These are phyloP conservation scores for Phania funesta DNA, from an alignment of 2,888 invertebrate genomes.

Conservation along the genomic window DNA sequence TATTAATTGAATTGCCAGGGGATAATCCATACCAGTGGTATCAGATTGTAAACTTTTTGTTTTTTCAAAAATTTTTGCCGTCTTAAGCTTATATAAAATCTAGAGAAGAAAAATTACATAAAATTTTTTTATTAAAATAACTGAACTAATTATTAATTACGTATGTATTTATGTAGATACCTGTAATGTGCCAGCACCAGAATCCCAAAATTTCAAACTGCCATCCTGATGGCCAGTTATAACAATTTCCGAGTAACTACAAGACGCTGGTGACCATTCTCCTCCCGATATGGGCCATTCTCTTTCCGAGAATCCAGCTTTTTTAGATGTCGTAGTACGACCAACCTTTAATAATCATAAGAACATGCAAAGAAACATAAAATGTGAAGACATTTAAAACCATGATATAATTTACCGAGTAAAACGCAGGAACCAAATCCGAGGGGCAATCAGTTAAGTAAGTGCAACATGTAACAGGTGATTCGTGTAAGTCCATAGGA, in stretches of 20 bases:
- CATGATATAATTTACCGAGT: conserved; percentile 84
- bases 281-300: conserved; percentile 99
- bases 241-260: conserved; percentile 98
- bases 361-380: background rate
- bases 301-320: conserved; percentile 92
- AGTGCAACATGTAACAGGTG: conserved; percentile 97
- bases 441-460: conserved; percentile 99
- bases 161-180: conserved; percentile 61
- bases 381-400: background rate
- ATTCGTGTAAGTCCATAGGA: conserved; percentile 99
- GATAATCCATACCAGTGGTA: conserved; percentile 87
- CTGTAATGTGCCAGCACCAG: conserved; percentile 96
- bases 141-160: background rate
- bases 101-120: conserved; percentile 49
- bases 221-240: conserved; percentile 99
- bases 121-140: background rate
- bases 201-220: conserved; percentile 99
- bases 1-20: conserved; percentile 93
- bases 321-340: conserved; percentile 85
- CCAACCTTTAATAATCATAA: conserved; percentile 83
- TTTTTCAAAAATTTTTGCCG: conserved; percentile 87
- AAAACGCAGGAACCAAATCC: conserved; percentile 98
- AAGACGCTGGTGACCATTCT: conserved; percentile 96
- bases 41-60: conserved; percentile 85
- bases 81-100: conserved; percentile 98